These are phyloP conservation scores for Dynastes grantii DNA, from an alignment of 2,888 invertebrate species.

Conservation along the genomic window DNA sequence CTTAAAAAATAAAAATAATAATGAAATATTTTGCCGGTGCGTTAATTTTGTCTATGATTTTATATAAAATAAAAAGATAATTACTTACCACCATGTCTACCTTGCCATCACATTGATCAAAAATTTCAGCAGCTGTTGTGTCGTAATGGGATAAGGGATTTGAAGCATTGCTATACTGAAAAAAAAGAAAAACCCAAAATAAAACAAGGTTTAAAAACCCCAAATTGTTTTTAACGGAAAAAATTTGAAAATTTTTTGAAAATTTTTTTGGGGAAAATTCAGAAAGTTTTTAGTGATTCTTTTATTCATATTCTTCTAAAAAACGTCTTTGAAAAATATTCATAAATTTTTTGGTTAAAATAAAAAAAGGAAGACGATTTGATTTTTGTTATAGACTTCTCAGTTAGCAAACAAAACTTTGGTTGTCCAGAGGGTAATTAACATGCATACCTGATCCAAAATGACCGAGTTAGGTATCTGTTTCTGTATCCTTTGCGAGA, in stretches of 20 bases:
- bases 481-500: constrained; percentile 85
- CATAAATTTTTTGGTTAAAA: no score
- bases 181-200: constrained; percentile 2
- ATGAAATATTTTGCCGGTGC: no score
- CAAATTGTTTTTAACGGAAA: no score
- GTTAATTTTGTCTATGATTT: neutral
- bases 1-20: no score
- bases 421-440: neutral
- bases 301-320: no score
- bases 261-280: no score
- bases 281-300: no score
- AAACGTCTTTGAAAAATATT: no score
- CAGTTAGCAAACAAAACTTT: neutral
- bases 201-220: neutral
- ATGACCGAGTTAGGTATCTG: constrained; percentile 94
- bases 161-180: constrained; percentile 91
- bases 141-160: constrained; percentile 99
- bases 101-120: constrained; percentile 85
- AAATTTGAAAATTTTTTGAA: no score
- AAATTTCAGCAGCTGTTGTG: constrained; percentile 94
- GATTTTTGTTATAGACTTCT: no score
- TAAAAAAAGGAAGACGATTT: no score
- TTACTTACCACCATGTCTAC: constrained; percentile 87
- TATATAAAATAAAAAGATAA: neutral
- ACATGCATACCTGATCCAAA: constrained; percentile 85